Base-by-base conservation (phyloP, 2,888 invertebrate species). In the Scaptomyza parva region DNA sequence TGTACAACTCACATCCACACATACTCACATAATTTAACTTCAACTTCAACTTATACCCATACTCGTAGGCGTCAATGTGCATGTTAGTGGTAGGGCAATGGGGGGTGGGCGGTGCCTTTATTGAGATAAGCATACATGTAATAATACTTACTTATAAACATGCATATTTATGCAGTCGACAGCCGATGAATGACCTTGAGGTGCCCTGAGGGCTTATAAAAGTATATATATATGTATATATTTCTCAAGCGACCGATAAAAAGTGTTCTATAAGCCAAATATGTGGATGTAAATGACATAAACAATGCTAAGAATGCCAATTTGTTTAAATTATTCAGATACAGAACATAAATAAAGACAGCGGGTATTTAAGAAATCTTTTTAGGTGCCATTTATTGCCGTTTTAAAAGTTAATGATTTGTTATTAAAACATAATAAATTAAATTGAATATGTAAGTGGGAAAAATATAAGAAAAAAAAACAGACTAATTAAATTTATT, bases 161-260 rank as follows among this genome's bases (percentile, higher is more conserved):
- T 70, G 87, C 87, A 86, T 81, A 86, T 74, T 84, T 66, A 81
- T 86, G 73, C 57, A 67, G 30, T 52, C 45, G 30, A 33, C 70
- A 41, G 14, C 59, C 68, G 33, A 60, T 57, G 63, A 30, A 66
- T 73, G 81, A 86, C 81, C 87, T 81, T 81, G 81, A 76, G 57
- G 33, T 48, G 60, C 48, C 63, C 61, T 17, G 40, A 45, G 62
- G 62, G 53, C 58, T 59, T 45, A 44, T 17, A 30, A 28, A 39
- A 41, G 39, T 20, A 48, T 35, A 33, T 40, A 39, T 45, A 18
- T 28, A 37, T 20, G 48, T 35, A 33, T 40, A 39, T 45, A 18
- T 28, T 78, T 81, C 82, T 44, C 85, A 84, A 59, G 63, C 63
- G 3, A 18, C 22, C 7, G 24, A 12, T 28, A 18, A 22, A 50